A percentile compares a stretch with the other conserved stretches of the same genome.
Conservation (phyloP, 2,888 invertebrate genomes). For the Ommatoiulus sabulosus region DNA sequence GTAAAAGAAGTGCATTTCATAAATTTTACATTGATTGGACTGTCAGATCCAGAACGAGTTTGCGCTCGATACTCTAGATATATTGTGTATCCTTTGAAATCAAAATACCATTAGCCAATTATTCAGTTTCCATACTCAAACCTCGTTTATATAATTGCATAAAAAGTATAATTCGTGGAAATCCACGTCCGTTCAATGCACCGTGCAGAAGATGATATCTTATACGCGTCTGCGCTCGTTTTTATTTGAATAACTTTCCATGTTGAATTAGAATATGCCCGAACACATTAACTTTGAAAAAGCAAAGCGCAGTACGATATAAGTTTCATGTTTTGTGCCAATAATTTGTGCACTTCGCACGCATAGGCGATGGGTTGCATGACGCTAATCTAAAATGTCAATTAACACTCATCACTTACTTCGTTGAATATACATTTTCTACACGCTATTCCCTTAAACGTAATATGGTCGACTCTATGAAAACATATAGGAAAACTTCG, state of each 20-base stretch:
- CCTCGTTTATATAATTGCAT: not conserved
- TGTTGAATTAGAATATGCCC: not conserved
- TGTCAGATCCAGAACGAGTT: not conserved
- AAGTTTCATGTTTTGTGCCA: not conserved
- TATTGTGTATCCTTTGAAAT: not conserved
- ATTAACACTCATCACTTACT: not conserved
- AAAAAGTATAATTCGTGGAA: not conserved
- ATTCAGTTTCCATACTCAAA: not conserved
- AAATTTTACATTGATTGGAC: not conserved
- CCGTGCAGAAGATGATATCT: not conserved
- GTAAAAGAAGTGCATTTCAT: not conserved
- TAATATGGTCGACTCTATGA: not conserved
- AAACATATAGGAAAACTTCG: not conserved
- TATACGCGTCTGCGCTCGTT: not conserved
- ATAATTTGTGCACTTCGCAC: not conserved
- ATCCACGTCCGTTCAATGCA: not conserved
- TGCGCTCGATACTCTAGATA: not conserved
- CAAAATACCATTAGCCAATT: not conserved
- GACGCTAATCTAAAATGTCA: not conserved
- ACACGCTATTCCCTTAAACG: not conserved
- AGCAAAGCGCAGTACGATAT: not conserved
- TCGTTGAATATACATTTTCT: not conserved
- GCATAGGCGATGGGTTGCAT: not conserved
- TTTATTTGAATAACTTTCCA: not conserved
- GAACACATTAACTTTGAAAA: not conserved